Evolutionary conservation across 2,113 vertebrate genomes (phyloP).

Genomic region (human (Homo sapiens)): GRCh38 chr7:33981501-33982000

Average conservation of each 20-base stretch:
- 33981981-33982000: neutral
- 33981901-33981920: slow-evolving; percentile 69
- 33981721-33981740: neutral
- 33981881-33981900: slow-evolving; percentile 68
- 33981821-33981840: slow-evolving; percentile 61
- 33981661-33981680: neutral
- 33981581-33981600: neutral
- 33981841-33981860: slow-evolving; percentile 65
- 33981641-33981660: neutral
- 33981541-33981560: neutral
- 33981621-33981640: neutral
- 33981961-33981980: neutral
- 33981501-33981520: neutral
- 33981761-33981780: neutral
- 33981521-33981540: neutral
- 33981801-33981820: slow-evolving; percentile 56
- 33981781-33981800: slow-evolving; percentile 56
- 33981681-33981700: neutral
- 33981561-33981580: neutral
- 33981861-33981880: slow-evolving; percentile 71
- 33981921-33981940: slow-evolving; percentile 61
- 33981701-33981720: neutral
- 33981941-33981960: neutral
- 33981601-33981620: neutral
- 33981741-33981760: slow-evolving; percentile 34